Conservation (phyloP, 35 echinoderm and acorn worm species). For the Ophioderma brevispina region DNA sequence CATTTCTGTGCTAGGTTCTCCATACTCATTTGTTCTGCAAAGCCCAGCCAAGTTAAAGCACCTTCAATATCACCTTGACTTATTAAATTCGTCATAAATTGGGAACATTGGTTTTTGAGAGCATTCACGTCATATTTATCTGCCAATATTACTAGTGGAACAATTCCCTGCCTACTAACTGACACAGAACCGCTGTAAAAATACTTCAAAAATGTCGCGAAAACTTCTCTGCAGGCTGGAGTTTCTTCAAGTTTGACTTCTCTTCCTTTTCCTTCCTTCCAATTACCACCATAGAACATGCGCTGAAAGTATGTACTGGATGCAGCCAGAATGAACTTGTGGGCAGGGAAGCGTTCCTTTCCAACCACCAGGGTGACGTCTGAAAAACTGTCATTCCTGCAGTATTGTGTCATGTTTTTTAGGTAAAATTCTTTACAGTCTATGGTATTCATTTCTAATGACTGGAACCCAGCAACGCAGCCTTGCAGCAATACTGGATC, state of each 20-base stretch:
- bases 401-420: background rate
- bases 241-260: constrained; percentile 24
- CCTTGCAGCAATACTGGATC: too few species aligned
- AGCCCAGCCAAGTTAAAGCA: background rate
- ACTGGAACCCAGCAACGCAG: too few species aligned
- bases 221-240: background rate
- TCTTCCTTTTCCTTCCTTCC: constrained; percentile 4
- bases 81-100: background rate
- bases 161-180: background rate
- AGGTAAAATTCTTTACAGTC: background rate
- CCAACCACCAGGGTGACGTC: constrained; percentile 32
- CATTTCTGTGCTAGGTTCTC: background rate
- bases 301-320: constrained; percentile 22
- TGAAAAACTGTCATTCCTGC: constrained; percentile 12
- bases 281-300: constrained; percentile 25
- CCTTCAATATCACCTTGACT: background rate
- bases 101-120: background rate
- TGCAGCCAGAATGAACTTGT: background rate
- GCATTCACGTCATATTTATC: background rate
- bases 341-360: constrained; percentile 2
- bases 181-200: constrained; percentile 14
- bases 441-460: background rate
- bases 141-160: background rate
- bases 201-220: constrained; percentile 22
- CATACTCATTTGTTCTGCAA: background rate